Conservation (phyloP, 2,797 vertebrate species). For the Ctenosaura bakeri region DNA sequence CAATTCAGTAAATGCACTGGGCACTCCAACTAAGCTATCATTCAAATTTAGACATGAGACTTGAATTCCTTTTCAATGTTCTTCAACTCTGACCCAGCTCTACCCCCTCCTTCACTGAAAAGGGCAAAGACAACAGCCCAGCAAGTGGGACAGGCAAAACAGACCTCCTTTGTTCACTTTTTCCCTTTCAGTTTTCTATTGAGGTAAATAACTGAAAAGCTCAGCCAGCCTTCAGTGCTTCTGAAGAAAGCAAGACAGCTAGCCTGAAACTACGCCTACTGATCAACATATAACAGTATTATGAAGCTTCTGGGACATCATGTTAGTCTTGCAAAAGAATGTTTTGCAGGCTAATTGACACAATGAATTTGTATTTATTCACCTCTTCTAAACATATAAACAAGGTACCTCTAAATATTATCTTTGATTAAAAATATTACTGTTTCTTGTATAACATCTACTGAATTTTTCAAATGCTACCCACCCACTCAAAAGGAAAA, state of each 20-base stretch:
- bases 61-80: constrained; percentile 87
- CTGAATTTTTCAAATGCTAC: constrained; percentile 87
- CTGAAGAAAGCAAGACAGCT: constrained; percentile 75
- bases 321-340: constrained; percentile 65
- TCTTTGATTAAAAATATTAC: constrained; percentile 56
- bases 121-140: constrained; percentile 91
- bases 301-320: constrained; percentile 65
- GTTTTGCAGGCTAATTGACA: constrained; percentile 57
- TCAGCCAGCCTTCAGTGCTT: constrained; percentile 77
- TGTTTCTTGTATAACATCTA: constrained; percentile 67
- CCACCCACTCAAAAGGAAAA: constrained; percentile 89
- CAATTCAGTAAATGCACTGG: constrained; percentile 75
- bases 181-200: constrained; percentile 88
- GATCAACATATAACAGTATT: constrained; percentile 64
- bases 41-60: constrained; percentile 85
- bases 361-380: constrained; percentile 17
- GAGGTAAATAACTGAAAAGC: constrained; percentile 89
- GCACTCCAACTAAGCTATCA: constrained; percentile 82
- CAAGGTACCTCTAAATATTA: constrained; percentile 13
- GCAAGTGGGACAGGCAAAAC: constrained; percentile 92
- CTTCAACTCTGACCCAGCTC: constrained; percentile 87
- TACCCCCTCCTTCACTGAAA: constrained; percentile 85
- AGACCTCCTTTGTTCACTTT: constrained; percentile 93
- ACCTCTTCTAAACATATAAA: neutral
- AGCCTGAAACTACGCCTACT: constrained; percentile 71